Base-by-base conservation (phyloP, 1,140 invertebrate genomes). In the Bombus sibiricus region DNA sequence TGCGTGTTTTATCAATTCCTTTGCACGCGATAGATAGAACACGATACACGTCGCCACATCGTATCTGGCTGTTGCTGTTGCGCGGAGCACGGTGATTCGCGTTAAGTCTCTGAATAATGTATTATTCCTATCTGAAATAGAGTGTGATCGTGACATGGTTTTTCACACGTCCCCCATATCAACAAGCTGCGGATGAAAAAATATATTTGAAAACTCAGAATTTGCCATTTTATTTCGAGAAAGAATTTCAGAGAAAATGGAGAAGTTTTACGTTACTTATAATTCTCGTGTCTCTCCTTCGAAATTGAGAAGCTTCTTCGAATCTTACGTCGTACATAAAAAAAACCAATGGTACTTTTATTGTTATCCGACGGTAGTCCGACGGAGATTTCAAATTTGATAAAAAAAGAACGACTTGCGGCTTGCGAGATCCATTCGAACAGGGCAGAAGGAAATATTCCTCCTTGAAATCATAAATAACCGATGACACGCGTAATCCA, bases 381-480 rank as follows among this genome's bases (percentile, higher is more conserved):
- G 18, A 2, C 3, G 2, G 53, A 59, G 72, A 75, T 59, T 75
- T n/a, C 32, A 47, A 43, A 74, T 64, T 82, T 75, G 13, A 32
- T 32, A 66, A 8, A 34, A 32, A 9, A 22, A 22, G 47, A 53
- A 53, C 18, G 47, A 18, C 18, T 13, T 53, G 1, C 47, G 47
- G 47, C 47, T 53, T 34, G 32, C 2, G 64, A 66, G 15, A 66
- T 8, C 18, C 47, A 5, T 62, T 62, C 28, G 10, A 47, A 53
- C 47, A 53, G 5, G 53, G 41, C 41, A 34, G 37, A 32, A 53
- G 37, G 59, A 66, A 78, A 53, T n/a, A 37, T 22, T 57, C 18
- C 64, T 28, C 12, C 22, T 37, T 9, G 32, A 59, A 59, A 57
- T 71, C 68, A 71, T 88, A 86, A 88, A 88, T 89, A 89, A 80